phyloP scores from a whole-genome alignment of 1,140 invertebrate species.

The Zaprionus davidi region DNA sequence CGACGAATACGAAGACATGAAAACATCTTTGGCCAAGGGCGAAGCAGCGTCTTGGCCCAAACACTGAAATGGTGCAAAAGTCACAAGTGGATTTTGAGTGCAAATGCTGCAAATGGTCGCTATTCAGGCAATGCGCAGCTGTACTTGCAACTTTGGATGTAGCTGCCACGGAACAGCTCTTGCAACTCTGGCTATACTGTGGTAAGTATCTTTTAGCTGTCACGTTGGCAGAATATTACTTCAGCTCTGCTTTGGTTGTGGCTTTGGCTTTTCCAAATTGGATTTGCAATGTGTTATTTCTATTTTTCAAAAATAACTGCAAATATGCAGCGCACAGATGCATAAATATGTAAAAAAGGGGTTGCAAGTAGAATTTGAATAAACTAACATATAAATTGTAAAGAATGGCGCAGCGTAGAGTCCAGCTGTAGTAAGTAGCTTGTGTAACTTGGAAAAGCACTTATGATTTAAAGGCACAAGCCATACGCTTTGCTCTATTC shows the following conservation, averaged over 20 bases:
- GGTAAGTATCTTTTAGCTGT: slow-evolving; percentile 24
- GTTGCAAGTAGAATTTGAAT: background rate
- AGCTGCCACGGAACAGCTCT: slow-evolving; percentile 17
- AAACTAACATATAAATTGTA: background rate
- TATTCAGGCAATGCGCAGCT: slow-evolving; percentile 38
- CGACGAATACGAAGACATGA: slow-evolving; percentile 1
- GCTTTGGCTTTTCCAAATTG: slow-evolving; percentile 48
- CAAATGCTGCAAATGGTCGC: slow-evolving; percentile 40
- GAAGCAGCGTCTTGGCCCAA: slow-evolving; percentile 21
- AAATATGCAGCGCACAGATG: background rate
- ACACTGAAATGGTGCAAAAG: slow-evolving; percentile 51
- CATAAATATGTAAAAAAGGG: background rate
- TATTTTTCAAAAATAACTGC: slow-evolving; percentile 33
- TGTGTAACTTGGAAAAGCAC: background rate
- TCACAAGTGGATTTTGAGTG: slow-evolving; percentile 70
- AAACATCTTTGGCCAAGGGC: slow-evolving; percentile 24
- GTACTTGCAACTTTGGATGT: slow-evolving; percentile 52
- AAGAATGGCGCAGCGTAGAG: background rate
- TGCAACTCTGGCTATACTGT: slow-evolving; percentile 34
- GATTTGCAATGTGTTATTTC: slow-evolving; percentile 48
- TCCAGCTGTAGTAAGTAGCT: background rate
- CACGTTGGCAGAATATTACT: slow-evolving; percentile 29
- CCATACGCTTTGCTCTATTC: background rate
- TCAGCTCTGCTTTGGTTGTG: slow-evolving; percentile 2
- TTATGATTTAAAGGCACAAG: background rate